phyloP scores from a whole-genome alignment of 2,888 invertebrate species.

The Oxystoma pomonae region DNA sequence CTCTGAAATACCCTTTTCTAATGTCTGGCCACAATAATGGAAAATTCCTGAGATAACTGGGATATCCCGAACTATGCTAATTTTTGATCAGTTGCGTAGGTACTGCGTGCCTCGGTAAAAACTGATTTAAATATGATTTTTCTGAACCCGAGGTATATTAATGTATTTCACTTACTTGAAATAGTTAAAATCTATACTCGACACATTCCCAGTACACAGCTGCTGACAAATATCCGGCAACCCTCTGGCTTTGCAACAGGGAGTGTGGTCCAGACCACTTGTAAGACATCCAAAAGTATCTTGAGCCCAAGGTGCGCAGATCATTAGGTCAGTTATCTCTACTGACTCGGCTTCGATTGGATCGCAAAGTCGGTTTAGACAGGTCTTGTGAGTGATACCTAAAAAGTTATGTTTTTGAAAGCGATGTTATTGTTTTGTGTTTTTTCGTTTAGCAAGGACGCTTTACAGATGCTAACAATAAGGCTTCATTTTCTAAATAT shows the following conservation, averaged over 20 bases:
- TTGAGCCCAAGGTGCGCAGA: conserved; percentile 84
- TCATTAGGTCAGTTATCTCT: conserved; percentile 78
- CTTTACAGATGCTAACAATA: no score
- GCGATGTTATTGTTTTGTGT: no score
- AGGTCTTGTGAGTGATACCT: conserved; percentile 64
- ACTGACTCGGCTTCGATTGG: conserved; percentile 53
- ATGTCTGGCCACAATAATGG: no score
- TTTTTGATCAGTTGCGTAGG: no score
- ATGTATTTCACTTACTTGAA: conserved; percentile 63
- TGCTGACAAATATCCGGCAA: conserved; percentile 72
- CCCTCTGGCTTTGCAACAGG: conserved; percentile 72
- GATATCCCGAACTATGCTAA: no score
- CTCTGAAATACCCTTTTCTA: no score
- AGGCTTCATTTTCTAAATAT: no score
- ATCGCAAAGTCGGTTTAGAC: conserved; percentile 76
- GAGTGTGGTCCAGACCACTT: conserved; percentile 76
- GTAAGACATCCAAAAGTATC: conserved; percentile 76
- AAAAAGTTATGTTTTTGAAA: conserved; percentile 2
- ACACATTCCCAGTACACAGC: conserved; percentile 75
- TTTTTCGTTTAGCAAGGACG: no score
- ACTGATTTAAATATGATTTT: no score
- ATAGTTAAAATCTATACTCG: conserved; percentile 72
- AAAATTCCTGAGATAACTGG: no score
- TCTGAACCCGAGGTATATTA: not conserved
- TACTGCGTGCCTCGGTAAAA: no score